A percentile compares a stretch with the other conserved stretches of the same genome.
phyloP scores from a whole-genome alignment of 1,140 invertebrate genomes.

The Penaeus indicus region DNA sequence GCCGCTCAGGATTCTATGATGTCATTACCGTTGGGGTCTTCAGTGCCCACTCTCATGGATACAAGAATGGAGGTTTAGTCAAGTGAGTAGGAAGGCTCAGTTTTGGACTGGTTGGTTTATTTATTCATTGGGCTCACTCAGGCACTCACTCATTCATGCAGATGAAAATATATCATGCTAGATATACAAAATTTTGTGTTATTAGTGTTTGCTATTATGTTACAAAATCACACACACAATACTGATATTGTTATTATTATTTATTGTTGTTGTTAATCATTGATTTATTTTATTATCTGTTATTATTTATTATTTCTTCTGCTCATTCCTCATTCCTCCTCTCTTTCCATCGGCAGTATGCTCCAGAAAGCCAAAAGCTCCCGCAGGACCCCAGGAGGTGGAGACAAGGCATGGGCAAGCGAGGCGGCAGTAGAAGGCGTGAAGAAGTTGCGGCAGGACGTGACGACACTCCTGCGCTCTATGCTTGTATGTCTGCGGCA shows the following conservation, averaged over 20 bases:
- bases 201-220: constrained; percentile 15
- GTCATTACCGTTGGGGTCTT: constrained; percentile 93
- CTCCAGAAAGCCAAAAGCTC: constrained; percentile 59
- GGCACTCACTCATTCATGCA: no score
- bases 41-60: constrained; percentile 87
- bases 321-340: neutral
- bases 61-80: constrained; percentile 87
- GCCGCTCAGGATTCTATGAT: constrained; percentile 89
- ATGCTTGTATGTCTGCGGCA: constrained; percentile 46
- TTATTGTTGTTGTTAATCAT: no score
- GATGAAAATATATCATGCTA: no score
- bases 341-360: constrained; percentile 23
- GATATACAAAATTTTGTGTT: neutral
- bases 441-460: constrained; percentile 56
- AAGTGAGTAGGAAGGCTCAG: constrained; percentile 73
- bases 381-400: constrained; percentile 39
- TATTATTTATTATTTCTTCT: neutral
- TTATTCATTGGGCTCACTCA: neutral
- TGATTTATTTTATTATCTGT: no score
- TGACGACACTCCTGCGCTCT: constrained; percentile 46
- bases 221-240: no score
- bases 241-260: no score
- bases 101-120: neutral
- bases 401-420: constrained; percentile 56
- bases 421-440: constrained; percentile 54